phyloP scores from a whole-genome alignment of 2,797 vertebrate genomes.

The Pipistrellus pygmaeus region DNA sequence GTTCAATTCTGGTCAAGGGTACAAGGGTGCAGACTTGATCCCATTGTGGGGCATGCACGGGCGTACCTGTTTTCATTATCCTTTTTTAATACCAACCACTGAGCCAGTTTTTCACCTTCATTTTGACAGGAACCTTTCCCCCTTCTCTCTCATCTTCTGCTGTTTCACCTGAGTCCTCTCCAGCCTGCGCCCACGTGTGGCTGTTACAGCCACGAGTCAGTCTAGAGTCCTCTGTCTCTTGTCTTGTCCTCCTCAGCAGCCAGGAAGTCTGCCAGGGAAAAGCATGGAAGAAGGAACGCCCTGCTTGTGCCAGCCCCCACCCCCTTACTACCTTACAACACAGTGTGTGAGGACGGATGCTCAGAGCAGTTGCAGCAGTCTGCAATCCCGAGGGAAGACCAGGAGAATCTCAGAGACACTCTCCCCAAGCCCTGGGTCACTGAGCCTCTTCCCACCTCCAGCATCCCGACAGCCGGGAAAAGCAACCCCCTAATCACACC shows the following conservation, averaged over 20 bases:
- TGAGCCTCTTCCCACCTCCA: neutral
- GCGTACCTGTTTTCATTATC: neutral
- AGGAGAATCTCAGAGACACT: neutral
- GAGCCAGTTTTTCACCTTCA: conserved; percentile 30
- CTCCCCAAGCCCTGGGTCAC: neutral
- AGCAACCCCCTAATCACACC: neutral
- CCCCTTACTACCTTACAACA: neutral
- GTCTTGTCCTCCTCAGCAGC: neutral
- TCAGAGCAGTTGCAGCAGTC: neutral
- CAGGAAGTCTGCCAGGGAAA: neutral
- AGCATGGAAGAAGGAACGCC: neutral
- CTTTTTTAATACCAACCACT: neutral
- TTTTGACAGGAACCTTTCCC: neutral
- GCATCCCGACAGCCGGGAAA: neutral
- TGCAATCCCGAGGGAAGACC: neutral
- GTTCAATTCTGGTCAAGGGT: no score
- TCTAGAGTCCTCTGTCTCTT: neutral
- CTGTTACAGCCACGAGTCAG: fast-evolving
- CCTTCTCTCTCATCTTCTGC: neutral
- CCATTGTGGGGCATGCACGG: neutral
- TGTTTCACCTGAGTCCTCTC: neutral
- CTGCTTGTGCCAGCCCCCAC: neutral
- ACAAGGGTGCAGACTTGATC: no score
- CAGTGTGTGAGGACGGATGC: neutral
- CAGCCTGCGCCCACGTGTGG: neutral